phyloP scores from a whole-genome alignment of 2,113 vertebrate genomes.

The Upupa epops region DNA sequence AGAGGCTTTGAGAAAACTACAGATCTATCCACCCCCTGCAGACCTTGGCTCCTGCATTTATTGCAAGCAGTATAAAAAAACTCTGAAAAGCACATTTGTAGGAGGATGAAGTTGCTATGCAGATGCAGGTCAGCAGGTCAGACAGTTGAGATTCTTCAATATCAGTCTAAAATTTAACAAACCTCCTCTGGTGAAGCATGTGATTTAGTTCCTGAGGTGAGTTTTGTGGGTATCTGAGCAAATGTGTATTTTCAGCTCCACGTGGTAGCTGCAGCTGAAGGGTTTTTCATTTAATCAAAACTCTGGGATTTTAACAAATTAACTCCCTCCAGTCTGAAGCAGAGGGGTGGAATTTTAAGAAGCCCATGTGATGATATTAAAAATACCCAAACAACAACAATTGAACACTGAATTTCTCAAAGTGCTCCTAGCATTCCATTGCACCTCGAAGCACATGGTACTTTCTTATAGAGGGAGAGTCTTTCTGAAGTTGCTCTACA shows the following conservation, averaged over 20 bases:
- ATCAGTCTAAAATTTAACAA: not conserved
- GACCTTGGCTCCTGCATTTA: not conserved
- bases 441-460: too few relatives aligned
- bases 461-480: too few relatives aligned
- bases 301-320: not conserved
- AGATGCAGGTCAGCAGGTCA: not conserved
- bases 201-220: not conserved
- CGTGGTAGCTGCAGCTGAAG: not conserved
- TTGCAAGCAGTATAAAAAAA: not conserved
- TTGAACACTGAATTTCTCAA: not conserved
- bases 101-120: not conserved
- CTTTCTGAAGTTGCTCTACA: too few relatives aligned
- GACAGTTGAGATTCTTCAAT: not conserved
- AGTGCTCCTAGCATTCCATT: not conserved
- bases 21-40: conserved; percentile 1
- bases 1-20: conserved; percentile 31
- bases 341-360: not conserved
- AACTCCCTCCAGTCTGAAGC: not conserved
- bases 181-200: not conserved
- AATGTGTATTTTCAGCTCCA: not conserved
- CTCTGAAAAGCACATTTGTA: conserved; percentile 7
- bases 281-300: not conserved
- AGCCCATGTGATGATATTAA: not conserved
- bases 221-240: not conserved
- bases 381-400: not conserved